Evolutionary conservation across 2,888 invertebrate genomes (phyloP), one percentile per base, ranked within the genome.

Genomic region (Synanthedon andrenaeformis): DNA sequence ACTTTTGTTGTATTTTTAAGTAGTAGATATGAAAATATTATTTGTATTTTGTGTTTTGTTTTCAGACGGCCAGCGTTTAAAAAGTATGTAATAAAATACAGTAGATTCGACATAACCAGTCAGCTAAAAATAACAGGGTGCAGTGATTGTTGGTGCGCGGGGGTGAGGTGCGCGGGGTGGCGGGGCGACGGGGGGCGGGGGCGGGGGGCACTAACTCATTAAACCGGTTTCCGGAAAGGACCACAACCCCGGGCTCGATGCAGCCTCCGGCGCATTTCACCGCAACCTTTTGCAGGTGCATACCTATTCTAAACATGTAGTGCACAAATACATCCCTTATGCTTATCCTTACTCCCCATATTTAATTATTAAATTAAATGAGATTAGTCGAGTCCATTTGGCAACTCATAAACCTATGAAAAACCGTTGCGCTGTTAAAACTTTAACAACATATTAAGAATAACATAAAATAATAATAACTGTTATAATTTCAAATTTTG

Each of bases 51-150:
- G 10, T 35, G 35, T 10, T 10, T 35, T 10, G 35, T 35, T 35
- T 8, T 10, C 35, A 35, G 35, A 1, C 35, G 10, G 35, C 35
- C 8, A 35, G 35, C 35, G 10, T 35, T 35, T 35, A 35, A 35
- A 10, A 35, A 35, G 35, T 35, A 35, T 35, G 35, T 35, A 35
- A 35, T 63, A 63, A 59, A 62, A 64, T 66, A 65, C 65, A 62
- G 67, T 62, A 65, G 63, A 70, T 69, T 69, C 67, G 64, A 71
- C 64, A 65, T 65, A 76, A 79, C 79, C 74, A 67, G 79, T 76
- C 71, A 64, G 71, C 72, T 78, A 76, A 76, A 80, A 79, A 80
- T 79, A 80, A 76, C 74, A 62, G 64, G 63, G 62, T 63, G 35
- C 35, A 35, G 35, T 35, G 35, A 63, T 49, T 45, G 45, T 8